Base-by-base conservation (phyloP, 1,140 invertebrate species). In the Hylaeus volcanicus region DNA sequence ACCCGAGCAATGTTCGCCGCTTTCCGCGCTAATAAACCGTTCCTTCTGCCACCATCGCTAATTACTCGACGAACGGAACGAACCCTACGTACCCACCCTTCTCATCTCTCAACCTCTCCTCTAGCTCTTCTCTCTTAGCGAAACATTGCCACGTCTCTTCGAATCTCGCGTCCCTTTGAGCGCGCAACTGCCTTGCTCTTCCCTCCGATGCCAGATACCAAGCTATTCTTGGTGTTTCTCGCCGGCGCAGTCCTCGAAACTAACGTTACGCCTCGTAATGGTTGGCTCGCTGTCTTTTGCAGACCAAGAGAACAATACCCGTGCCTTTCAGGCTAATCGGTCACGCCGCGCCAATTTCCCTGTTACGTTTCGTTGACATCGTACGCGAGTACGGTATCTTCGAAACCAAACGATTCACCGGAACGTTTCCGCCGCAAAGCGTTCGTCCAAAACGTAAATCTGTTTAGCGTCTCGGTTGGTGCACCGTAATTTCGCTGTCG, bases 1-100 rank as follows among this genome's bases (percentile, higher is more conserved):
- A 88, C 87, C 78, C 85, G 79, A 73, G 74, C 83, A 79, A 63
- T 71, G 82, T 87, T 89, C 82, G 81, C 79, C 79, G 81, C 82
- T 88, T 90, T 89, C 77, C 82, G 85, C 85, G 84, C 84, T 89
- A 90, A 90, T 89, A 90, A 90, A 89, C 86, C 84, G 80, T 86
- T 84, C 86, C 83, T 78, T 84, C 81, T 39, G 75, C 84, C 86
- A 81, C 68, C 78, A 81, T 88, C 81, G 79, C 86, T 90, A 90
- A 90, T 90, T 90, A 90, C 87, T 87, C 83, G 65, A 79, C 76
- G 87, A 88, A 87, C 78, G 70, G 87, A 88, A 87, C 78, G 70
- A 88, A 79, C 66, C 76, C 79, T 65, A 55, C 70, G 48, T 39
- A 43, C 48, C 58, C 48, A 39, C n/a, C 11, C 66, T 12, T 72